A percentile compares a stretch with the other conserved stretches of the same genome.
These are phyloP conservation scores for Galbula dea DNA, from an alignment of 2,113 vertebrate species.

Conservation along the genomic window DNA sequence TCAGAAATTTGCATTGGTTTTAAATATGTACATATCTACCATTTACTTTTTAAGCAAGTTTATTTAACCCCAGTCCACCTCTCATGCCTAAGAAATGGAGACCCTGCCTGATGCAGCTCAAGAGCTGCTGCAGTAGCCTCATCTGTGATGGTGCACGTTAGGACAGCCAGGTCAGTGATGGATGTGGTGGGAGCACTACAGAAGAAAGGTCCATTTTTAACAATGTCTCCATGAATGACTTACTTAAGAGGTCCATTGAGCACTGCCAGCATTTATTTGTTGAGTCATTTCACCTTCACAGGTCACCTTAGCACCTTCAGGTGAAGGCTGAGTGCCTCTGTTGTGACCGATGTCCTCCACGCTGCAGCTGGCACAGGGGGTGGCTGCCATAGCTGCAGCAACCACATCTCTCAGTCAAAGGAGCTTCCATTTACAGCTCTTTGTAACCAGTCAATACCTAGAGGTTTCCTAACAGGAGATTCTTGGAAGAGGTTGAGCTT, in stretches of 20 bases:
- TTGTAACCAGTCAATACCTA: neutral
- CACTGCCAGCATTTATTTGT: rapidly evolving
- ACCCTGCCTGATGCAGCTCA: rapidly evolving
- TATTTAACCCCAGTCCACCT: neutral
- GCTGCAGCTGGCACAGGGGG: neutral
- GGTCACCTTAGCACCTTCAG: neutral
- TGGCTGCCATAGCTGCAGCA: neutral
- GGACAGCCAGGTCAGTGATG: neutral
- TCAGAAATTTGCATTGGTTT: neutral
- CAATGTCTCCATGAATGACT: neutral
- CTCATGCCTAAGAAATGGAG: neutral
- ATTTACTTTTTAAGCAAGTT: neutral
- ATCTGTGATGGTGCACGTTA: neutral
- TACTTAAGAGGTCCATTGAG: neutral
- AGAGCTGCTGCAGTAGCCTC: neutral
- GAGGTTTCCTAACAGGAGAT: neutral
- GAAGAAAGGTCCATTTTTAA: neutral
- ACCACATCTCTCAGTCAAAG: neutral
- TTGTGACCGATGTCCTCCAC: neutral
- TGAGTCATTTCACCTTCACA: neutral
- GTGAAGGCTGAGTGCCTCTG: neutral
- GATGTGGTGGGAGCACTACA: neutral
- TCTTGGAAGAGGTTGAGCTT: neutral
- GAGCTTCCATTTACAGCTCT: neutral
- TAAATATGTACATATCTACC: rapidly evolving